Percentiles rank a stretch among this genome's conserved stretches.
phyloP scores from a whole-genome alignment of 2,888 invertebrate species.

The Agrotis clavis region DNA sequence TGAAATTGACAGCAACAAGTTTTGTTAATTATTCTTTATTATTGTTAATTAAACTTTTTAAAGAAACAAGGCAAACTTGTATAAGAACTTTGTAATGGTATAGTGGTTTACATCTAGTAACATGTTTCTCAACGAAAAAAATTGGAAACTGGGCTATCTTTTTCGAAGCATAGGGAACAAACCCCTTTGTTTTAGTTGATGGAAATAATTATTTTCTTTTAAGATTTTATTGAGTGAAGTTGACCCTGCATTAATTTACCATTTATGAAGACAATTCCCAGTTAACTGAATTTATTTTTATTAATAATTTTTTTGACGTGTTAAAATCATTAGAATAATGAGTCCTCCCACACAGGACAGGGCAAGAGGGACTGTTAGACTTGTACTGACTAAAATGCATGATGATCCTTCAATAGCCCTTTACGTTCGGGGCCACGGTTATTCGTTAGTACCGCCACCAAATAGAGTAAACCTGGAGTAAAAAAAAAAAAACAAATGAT shows the following conservation, averaged over 20 bases:
- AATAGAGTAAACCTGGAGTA: no score
- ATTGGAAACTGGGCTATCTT: no score
- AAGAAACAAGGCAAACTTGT: background rate
- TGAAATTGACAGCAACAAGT: slow-evolving; percentile 9
- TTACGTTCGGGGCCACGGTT: no score
- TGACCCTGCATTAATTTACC: background rate
- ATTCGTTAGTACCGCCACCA: no score
- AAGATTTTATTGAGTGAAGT: background rate
- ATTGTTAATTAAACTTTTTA: slow-evolving; percentile 10
- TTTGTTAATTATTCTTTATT: slow-evolving; percentile 9
- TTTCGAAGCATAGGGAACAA: background rate
- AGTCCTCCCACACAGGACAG: no score
- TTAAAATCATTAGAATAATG: no score
- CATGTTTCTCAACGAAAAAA: background rate
- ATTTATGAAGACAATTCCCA: background rate
- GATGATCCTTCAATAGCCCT: no score
- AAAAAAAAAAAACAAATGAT: no score
- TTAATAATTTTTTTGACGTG: no score
- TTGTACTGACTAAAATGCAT: no score
- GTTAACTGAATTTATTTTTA: background rate
- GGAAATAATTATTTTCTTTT: background rate
- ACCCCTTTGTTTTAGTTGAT: background rate
- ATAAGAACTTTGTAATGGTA: background rate
- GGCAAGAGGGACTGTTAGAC: no score
- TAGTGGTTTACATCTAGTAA: background rate